Evolutionary conservation across 2,113 vertebrate species (phyloP).

Genomic region (Tachycineta bicolor): DNA sequence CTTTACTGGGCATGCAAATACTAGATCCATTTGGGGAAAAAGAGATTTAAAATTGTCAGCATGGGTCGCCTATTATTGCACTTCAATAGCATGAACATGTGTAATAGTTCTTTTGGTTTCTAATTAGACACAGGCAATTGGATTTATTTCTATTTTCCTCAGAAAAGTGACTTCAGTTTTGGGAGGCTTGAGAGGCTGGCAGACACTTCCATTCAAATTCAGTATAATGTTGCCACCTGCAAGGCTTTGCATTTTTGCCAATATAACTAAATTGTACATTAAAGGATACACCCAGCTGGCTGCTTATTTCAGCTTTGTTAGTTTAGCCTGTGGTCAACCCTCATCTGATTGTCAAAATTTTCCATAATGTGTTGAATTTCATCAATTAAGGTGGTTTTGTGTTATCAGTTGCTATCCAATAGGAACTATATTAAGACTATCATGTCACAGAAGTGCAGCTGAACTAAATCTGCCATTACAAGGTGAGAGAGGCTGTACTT

Average conservation of each 20-base stretch:
- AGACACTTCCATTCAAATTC: slow-evolving; percentile 9
- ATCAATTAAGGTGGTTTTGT: background rate
- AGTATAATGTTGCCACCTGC: background rate
- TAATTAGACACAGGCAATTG: background rate
- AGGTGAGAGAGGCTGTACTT: slow-evolving; percentile 10
- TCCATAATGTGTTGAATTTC: slow-evolving; percentile 38
- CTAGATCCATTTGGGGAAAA: background rate
- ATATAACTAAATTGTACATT: background rate
- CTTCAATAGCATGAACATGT: background rate
- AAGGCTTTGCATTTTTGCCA: slow-evolving; percentile 19
- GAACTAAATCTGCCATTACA: background rate
- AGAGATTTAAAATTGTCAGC: background rate
- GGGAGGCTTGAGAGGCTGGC: background rate
- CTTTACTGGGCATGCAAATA: background rate
- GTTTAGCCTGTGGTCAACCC: slow-evolving; percentile 5
- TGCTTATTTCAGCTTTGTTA: slow-evolving; percentile 30
- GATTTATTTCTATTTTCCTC: background rate
- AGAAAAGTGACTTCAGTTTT: background rate
- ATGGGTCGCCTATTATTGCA: background rate
- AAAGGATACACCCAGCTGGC: slow-evolving; percentile 24
- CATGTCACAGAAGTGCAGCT: background rate
- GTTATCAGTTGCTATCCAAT: background rate
- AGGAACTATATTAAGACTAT: background rate
- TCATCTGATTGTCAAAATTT: slow-evolving; percentile 16
- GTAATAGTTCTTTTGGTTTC: background rate